phyloP scores from a whole-genome alignment of 1,140 invertebrate genomes.

The Drosophila littoralis region DNA sequence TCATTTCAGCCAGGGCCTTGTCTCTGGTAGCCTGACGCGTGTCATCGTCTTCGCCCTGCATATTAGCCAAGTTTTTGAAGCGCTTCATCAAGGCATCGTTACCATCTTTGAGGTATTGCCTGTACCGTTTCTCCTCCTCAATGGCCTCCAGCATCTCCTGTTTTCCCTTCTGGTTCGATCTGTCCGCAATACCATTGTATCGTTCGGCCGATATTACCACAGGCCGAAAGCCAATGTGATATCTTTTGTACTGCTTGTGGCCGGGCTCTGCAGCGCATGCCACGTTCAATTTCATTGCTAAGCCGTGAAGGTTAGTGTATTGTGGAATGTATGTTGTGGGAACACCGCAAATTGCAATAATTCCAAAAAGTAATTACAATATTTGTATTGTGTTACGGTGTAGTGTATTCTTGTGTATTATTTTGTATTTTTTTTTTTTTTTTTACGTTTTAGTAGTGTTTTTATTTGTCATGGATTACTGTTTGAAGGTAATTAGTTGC shows the following conservation, averaged over 20 bases:
- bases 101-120: constrained; percentile 66
- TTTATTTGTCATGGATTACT: background rate
- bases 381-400: constrained; percentile 12
- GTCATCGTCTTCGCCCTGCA: background rate
- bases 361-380: background rate
- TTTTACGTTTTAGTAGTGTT: background rate
- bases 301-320: background rate
- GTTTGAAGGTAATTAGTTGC: background rate
- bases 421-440: constrained; percentile 9
- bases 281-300: constrained; percentile 3
- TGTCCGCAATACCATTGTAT: constrained; percentile 42
- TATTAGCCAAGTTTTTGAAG: constrained; percentile 41
- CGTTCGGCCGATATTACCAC: constrained; percentile 59
- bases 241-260: constrained; percentile 6
- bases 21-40: constrained; percentile 4
- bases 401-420: background rate
- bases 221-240: constrained; percentile 10
- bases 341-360: background rate
- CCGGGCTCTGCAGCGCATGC: constrained; percentile 3
- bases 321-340: background rate
- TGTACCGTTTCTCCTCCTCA: constrained; percentile 62
- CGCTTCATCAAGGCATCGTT: constrained; percentile 49
- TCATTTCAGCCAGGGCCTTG: background rate
- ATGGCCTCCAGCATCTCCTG: constrained; percentile 29
- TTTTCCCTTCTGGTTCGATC: constrained; percentile 37